Percentiles rank a stretch among this genome's conserved stretches.
Conservation (phyloP, 2,888 invertebrate species). For the Hirtodrosophila trivittata region DNA sequence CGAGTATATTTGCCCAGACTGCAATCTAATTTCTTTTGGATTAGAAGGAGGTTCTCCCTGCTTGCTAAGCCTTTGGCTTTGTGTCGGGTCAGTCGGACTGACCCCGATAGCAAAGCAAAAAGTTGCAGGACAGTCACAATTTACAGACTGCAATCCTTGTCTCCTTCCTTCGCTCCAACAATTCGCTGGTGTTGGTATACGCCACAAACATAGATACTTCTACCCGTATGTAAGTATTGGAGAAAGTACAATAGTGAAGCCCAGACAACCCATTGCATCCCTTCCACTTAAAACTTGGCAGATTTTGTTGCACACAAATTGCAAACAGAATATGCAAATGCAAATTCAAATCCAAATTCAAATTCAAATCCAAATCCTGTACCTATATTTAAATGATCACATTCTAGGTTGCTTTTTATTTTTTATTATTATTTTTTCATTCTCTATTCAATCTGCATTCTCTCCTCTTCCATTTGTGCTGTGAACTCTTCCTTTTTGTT, state of each 20-base stretch:
- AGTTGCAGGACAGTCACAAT: constrained; percentile 10
- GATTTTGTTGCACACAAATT: constrained; percentile 37
- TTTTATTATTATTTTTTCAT: not conserved
- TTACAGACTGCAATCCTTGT: not conserved
- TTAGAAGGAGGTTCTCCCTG: constrained; percentile 1
- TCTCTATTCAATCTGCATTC: constrained; percentile 18
- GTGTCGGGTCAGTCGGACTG: constrained; percentile 14
- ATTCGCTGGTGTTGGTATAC: constrained; percentile 25
- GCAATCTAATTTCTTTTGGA: constrained; percentile 21
- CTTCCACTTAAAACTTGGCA: constrained; percentile 32
- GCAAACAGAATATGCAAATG: constrained; percentile 28
- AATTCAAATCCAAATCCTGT: constrained; percentile 24
- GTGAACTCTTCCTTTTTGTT: constrained; percentile 10
- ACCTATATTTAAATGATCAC: constrained; percentile 25
- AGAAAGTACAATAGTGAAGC: constrained; percentile 23
- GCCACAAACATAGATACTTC: too few relatives aligned
- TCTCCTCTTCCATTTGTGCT: constrained; percentile 22
- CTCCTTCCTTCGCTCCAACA: not conserved
- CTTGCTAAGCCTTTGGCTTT: not conserved
- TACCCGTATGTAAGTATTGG: not conserved
- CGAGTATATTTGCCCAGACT: constrained; percentile 11
- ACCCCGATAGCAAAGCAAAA: constrained; percentile 20
- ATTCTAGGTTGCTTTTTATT: constrained; percentile 5
- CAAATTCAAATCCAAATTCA: constrained; percentile 21
- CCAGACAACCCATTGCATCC: constrained; percentile 9